phyloP scores from a whole-genome alignment of 2,797 vertebrate species.

The Periophthalmus magnuspinnatus region DNA sequence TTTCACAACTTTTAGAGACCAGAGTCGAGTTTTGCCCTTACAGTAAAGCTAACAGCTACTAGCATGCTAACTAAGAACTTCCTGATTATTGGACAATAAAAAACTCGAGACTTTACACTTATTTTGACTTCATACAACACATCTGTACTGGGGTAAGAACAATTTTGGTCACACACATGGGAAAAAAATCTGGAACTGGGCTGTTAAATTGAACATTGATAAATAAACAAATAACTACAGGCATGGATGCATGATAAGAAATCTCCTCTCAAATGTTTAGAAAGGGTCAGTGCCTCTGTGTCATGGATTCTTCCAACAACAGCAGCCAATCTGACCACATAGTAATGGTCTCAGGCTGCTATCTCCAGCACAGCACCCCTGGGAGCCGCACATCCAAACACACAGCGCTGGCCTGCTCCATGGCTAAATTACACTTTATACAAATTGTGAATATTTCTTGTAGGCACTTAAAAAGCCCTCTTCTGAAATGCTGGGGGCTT shows the following conservation, averaged over 20 bases:
- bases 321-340: slow-evolving; percentile 55
- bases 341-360: slow-evolving; percentile 55
- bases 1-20: too few species aligned
- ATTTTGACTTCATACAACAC: too few species aligned
- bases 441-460: slow-evolving; percentile 69
- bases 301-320: slow-evolving; percentile 59
- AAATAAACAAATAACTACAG: neutral
- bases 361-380: slow-evolving; percentile 52
- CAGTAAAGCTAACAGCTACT: too few species aligned
- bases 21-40: too few species aligned
- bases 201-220: neutral
- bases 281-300: slow-evolving; percentile 23
- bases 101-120: too few species aligned
- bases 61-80: too few species aligned
- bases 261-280: slow-evolving; percentile 5
- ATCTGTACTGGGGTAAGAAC: too few species aligned
- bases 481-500: slow-evolving; percentile 70
- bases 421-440: slow-evolving; percentile 64
- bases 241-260: neutral
- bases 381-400: slow-evolving; percentile 35
- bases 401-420: slow-evolving; percentile 33
- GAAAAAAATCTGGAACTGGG: too few species aligned
- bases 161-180: too few species aligned
- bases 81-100: too few species aligned
- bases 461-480: slow-evolving; percentile 72